A percentile compares a stretch with the other conserved stretches of the same genome.
phyloP scores from a whole-genome alignment of 2,888 invertebrate species.

The Pelosia muscerda region DNA sequence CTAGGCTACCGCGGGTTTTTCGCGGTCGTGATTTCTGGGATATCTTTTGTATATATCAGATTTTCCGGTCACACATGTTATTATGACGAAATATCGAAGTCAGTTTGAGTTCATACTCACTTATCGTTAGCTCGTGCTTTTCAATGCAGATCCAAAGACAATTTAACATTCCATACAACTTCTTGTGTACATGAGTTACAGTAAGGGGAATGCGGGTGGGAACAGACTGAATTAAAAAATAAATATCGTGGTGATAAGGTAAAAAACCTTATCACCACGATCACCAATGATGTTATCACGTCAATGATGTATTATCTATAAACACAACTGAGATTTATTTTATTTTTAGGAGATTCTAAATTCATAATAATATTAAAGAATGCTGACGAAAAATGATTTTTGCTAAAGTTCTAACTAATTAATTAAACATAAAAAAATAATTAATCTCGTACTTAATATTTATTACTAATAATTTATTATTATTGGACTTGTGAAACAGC shows the following conservation, averaged over 20 bases:
- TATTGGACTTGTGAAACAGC: neutral
- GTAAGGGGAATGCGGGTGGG: too few species aligned
- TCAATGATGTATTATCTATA: neutral
- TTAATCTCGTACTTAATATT: neutral
- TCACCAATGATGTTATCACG: neutral
- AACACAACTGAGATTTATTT: neutral
- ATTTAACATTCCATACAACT: neutral
- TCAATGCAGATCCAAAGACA: too few species aligned
- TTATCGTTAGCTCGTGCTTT: too few species aligned
- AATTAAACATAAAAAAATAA: neutral
- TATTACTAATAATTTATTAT: neutral
- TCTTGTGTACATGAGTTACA: too few species aligned
- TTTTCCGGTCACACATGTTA: too few species aligned
- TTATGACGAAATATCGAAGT: too few species aligned
- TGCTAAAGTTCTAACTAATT: neutral
- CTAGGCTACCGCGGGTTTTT: too few species aligned
- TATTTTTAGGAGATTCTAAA: neutral
- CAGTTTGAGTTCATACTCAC: too few species aligned
- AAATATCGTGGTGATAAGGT: too few species aligned
- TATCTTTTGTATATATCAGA: too few species aligned
- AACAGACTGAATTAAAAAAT: neutral
- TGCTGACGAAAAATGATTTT: neutral
- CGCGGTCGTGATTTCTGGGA: too few species aligned
- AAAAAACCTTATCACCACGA: neutral
- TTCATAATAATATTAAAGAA: neutral